These are phyloP conservation scores for Cecropterus lyciades DNA, from an alignment of 1,140 invertebrate species.

Conservation along the genomic window DNA sequence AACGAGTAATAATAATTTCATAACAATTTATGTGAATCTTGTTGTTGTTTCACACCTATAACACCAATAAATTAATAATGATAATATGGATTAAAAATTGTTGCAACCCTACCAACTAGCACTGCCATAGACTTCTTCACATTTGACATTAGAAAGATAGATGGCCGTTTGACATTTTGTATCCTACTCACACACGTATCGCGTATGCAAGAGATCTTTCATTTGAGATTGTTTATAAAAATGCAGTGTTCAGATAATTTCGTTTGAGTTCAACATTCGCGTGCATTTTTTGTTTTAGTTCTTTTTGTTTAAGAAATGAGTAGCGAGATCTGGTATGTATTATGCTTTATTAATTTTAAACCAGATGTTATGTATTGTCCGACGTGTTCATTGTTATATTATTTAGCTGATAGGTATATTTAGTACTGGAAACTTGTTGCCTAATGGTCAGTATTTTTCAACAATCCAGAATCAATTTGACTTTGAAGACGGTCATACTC, in stretches of 20 bases:
- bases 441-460: constrained; percentile 3
- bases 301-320: constrained; percentile 28
- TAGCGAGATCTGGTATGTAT: constrained; percentile 26
- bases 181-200: constrained; percentile 4
- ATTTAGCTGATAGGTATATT: constrained; percentile 8
- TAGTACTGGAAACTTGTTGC: constrained; percentile 18
- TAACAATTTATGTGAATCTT: no score
- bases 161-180: constrained; percentile 11
- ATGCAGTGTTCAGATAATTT: constrained; percentile 6
- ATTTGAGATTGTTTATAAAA: constrained; percentile 28
- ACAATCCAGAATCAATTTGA: constrained; percentile 22
- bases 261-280: constrained; percentile 3
- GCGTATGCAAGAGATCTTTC: constrained; percentile 2
- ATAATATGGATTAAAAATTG: no score
- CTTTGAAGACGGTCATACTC: constrained; percentile 20
- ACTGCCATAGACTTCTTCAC: no score
- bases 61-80: no score
- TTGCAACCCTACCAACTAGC: no score
- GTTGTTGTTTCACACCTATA: no score
- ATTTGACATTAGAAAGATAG: no score
- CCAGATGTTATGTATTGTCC: constrained; percentile 20
- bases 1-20: no score
- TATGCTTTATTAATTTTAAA: constrained; percentile 13
- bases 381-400: constrained; percentile 18
- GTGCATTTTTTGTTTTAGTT: constrained; percentile 25